phyloP scores from a whole-genome alignment of 53 echinoderm and acorn worm genomes.

The Stichopus horrens region DNA sequence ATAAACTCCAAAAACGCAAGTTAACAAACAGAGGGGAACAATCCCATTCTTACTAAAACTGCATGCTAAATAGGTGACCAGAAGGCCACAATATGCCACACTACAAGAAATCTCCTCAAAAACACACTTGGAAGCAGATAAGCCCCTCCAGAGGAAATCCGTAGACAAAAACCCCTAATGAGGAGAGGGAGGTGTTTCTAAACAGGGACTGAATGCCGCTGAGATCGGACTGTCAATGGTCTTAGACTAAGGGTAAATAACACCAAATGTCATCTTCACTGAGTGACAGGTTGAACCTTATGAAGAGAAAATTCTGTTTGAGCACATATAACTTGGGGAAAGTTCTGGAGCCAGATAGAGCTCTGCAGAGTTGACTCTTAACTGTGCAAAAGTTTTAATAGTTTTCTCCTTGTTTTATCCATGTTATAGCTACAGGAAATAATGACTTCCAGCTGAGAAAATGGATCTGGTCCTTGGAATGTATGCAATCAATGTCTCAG shows the following conservation, averaged over 20 bases:
- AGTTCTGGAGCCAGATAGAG: too few species aligned
- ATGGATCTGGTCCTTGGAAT: too few species aligned
- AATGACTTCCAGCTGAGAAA: too few species aligned
- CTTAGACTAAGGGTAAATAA: slow-evolving; percentile 3
- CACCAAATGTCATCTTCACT: neutral
- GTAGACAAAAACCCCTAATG: slow-evolving; percentile 36
- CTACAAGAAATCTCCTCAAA: slow-evolving; percentile 5
- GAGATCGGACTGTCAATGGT: neutral
- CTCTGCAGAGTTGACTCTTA: too few species aligned
- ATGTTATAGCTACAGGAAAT: too few species aligned
- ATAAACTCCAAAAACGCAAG: slow-evolving; percentile 3
- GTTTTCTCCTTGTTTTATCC: too few species aligned
- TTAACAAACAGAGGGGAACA: slow-evolving; percentile 21
- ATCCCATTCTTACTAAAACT: slow-evolving; percentile 3
- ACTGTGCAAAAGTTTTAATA: too few species aligned
- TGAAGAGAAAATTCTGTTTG: too few species aligned
- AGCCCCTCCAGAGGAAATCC: slow-evolving; percentile 6
- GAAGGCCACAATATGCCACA: neutral
- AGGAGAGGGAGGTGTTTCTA: slow-evolving; percentile 43
- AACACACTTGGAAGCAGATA: slow-evolving; percentile 36
- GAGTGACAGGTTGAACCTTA: slow-evolving; percentile 11
- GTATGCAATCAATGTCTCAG: too few species aligned
- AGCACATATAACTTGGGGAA: too few species aligned
- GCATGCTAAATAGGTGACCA: neutral
- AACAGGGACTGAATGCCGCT: slow-evolving; percentile 15